Base-by-base conservation (phyloP, 1,140 invertebrate species). In the Anoplolepis gracilipes region DNA sequence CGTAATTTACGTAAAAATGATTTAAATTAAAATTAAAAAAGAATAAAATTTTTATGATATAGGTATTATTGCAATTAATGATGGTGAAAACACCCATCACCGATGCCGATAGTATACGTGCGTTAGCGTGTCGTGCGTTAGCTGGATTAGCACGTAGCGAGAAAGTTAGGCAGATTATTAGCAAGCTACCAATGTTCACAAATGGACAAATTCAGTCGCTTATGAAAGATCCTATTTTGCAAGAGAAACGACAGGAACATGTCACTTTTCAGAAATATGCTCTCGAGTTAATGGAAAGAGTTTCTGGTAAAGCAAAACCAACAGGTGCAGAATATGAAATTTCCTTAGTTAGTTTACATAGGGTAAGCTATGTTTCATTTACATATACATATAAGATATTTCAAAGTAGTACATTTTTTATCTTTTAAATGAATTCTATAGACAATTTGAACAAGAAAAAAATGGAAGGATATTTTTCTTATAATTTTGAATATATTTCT, bases 191-290 rank as follows among this genome's bases (percentile, higher is more conserved):
- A 6, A 96, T 99, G 65, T 99, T 99, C 94, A 98, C 98, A 39
- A 98, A 97, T 92, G 98, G 98, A 11, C 98, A 99, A 92, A 96
- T 99, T 84, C 98, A 99, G 94, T 97, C 96, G 62, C 94, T 99
- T 30, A 99, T 99, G 98, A 97, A 98, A 86, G 98, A 99, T 95
- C 99, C 99, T 33, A 98, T 98, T 85, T 95, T 99, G 1, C 98
- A 99, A 95, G 99, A 99, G 94, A 99, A 99, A 94, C 96, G 98
- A 0, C 97, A 98, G 85, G 98, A 99, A 91, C 99, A 99, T 94
- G 98, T 99, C 0, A 97, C 97, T 92, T 99, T 99, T 95, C 99
- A 99, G 94, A 99, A 99, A 93, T 98, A 99, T 94, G 98, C 98
- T 5, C 95, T 99, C 22, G 97, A 99, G 91, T 95, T 99, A 19